These are phyloP conservation scores for Podocnemis expansa DNA, from an alignment of 2,113 vertebrate species.

Conservation along the genomic window DNA sequence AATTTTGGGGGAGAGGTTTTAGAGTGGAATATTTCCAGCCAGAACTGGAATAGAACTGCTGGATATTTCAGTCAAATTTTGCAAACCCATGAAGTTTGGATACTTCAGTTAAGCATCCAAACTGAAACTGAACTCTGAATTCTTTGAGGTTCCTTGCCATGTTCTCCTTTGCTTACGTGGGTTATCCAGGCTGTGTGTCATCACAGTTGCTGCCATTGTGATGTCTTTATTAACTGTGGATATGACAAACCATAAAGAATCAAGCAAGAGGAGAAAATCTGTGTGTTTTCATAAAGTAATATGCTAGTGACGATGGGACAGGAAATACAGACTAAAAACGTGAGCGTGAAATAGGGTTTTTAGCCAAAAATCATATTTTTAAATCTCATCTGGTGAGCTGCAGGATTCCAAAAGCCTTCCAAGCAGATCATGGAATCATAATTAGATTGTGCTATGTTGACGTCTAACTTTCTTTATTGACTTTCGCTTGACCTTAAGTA, in stretches of 20 bases:
- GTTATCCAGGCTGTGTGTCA: neutral
- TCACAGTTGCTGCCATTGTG: neutral
- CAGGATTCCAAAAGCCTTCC: neutral
- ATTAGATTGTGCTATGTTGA: neutral
- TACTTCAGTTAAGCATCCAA: neutral
- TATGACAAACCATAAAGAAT: neutral
- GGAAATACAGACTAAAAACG: neutral
- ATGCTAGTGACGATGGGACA: neutral
- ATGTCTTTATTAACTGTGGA: neutral
- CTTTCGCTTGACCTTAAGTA: neutral
- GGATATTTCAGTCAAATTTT: neutral
- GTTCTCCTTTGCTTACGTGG: neutral
- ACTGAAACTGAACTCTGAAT: neutral
- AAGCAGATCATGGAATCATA: slow-evolving; percentile 10
- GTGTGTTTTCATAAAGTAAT: neutral
- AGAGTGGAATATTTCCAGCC: neutral
- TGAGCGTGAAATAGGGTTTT: neutral
- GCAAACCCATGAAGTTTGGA: neutral
- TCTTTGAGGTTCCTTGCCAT: neutral
- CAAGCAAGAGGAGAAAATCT: neutral
- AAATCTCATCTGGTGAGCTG: neutral
- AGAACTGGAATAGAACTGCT: neutral
- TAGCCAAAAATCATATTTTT: neutral
- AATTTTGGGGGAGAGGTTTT: neutral
- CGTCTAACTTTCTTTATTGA: neutral